Conservation (phyloP, 1,140 invertebrate genomes). For the Fopius arisanus region DNA sequence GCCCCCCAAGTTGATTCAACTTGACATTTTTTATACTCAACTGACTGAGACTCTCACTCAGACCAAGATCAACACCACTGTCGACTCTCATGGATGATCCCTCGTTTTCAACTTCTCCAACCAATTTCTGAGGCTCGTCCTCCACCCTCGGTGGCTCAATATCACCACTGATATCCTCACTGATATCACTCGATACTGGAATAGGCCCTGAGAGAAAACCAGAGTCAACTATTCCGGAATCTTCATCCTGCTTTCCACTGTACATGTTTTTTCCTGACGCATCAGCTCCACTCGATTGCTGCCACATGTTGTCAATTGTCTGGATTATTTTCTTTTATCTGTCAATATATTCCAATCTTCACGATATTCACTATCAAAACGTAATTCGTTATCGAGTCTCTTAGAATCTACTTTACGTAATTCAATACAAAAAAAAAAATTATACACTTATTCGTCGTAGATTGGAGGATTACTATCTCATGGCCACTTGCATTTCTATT, state of each 20-base stretch:
- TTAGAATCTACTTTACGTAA: no score
- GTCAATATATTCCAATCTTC: no score
- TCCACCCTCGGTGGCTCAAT: conserved; percentile 7
- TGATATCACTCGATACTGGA: conserved; percentile 48
- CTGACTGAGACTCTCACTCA: conserved; percentile 65
- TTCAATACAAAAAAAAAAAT: no score
- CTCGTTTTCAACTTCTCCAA: conserved; percentile 21
- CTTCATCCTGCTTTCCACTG: not conserved
- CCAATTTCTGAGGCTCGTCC: not conserved
- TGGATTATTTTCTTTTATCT: not conserved
- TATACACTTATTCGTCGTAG: no score
- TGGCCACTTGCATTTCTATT: no score
- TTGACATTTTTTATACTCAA: conserved; percentile 56
- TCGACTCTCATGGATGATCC: conserved; percentile 59
- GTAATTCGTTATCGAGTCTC: no score
- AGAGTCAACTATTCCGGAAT: conserved; percentile 54
- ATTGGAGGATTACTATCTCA: no score
- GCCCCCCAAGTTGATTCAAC: conserved; percentile 33
- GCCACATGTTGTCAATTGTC: not conserved
- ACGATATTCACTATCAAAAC: no score
- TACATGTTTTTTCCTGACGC: not conserved
- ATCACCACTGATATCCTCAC: conserved; percentile 29
- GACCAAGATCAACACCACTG: conserved; percentile 64
- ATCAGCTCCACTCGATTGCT: not conserved
- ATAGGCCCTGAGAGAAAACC: conserved; percentile 68